Conservation (phyloP, 2,888 invertebrate genomes). For the Trichacis sp. region DNA sequence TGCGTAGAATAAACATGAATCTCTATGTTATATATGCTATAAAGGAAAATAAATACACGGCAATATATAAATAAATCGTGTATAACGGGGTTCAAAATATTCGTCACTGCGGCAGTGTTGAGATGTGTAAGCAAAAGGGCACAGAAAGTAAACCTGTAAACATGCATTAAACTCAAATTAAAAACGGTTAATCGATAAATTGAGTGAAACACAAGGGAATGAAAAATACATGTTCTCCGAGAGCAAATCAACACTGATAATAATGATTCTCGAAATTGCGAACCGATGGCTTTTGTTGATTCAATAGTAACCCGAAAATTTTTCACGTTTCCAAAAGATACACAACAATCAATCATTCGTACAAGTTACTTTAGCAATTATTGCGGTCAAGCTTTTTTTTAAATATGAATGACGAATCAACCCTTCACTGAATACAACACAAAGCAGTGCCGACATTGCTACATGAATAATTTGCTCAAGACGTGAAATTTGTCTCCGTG, state of each 20-base stretch:
- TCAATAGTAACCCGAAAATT: no score
- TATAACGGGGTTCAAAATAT: conserved; percentile 33
- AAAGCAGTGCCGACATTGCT: no score
- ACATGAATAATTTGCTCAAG: no score
- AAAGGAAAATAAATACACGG: conserved; percentile 49
- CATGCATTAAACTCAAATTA: conserved; percentile 62
- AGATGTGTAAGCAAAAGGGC: conserved; percentile 51
- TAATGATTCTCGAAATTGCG: conserved; percentile 8
- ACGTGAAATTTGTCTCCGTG: no score
- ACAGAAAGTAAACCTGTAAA: conserved; percentile 61
- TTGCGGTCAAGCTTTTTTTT: no score
- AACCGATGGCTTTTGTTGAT: conserved; percentile 10
- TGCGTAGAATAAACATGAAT: conserved; percentile 56
- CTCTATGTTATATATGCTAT: conserved; percentile 54
- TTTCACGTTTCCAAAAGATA: no score
- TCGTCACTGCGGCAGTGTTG: conserved; percentile 42
- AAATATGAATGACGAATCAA: no score
- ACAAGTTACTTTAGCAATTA: no score
- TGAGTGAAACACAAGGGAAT: conserved; percentile 1
- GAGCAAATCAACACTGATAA: conserved; percentile 14
- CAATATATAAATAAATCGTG: conserved; percentile 49
- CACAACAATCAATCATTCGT: no score
- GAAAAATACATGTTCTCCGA: conserved; percentile 11
- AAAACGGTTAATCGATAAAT: conserved; percentile 44
- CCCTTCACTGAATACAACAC: no score